Conservation (phyloP, 2,113 vertebrate genomes). For the Ranitomeya variabilis region DNA sequence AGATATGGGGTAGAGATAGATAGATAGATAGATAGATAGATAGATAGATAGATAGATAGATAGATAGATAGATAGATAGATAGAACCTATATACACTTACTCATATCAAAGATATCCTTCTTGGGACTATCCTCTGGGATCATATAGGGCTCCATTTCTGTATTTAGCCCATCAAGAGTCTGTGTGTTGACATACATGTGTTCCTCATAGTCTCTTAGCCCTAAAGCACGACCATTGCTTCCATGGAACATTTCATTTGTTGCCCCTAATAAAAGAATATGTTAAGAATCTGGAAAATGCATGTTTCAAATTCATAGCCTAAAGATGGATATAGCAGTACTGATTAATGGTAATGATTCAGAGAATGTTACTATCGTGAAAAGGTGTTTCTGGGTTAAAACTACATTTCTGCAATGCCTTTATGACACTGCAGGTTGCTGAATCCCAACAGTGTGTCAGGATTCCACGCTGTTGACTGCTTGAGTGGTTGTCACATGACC, state of each 20-base stretch:
- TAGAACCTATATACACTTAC: conserved; percentile 69
- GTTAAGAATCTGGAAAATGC: neutral
- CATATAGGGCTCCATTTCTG: neutral
- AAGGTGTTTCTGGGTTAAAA: too few relatives aligned
- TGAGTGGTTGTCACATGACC: neutral
- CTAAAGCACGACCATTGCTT: conserved; percentile 77
- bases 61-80: neutral
- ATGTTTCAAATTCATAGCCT: neutral
- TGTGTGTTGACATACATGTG: conserved; percentile 96
- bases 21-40: neutral
- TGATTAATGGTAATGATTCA: neutral
- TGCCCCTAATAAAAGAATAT: conserved; percentile 59
- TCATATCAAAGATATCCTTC: conserved; percentile 97
- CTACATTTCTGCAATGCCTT: too few relatives aligned
- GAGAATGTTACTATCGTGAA: neutral
- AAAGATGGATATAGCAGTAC: neutral
- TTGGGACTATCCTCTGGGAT: conserved; percentile 79
- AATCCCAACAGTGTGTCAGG: too few relatives aligned
- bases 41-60: too few relatives aligned
- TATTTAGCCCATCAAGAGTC: conserved; percentile 76
- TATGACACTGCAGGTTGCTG: too few relatives aligned
- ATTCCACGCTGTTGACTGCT: too few relatives aligned
- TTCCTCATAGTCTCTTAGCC: conserved; percentile 84
- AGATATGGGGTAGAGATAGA: neutral
- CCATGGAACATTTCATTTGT: conserved; percentile 85